Evolutionary conservation across 2,113 vertebrate species (phyloP), one percentile per base, ranked within the genome.

Genomic region (Salminus brasiliensis): DNA sequence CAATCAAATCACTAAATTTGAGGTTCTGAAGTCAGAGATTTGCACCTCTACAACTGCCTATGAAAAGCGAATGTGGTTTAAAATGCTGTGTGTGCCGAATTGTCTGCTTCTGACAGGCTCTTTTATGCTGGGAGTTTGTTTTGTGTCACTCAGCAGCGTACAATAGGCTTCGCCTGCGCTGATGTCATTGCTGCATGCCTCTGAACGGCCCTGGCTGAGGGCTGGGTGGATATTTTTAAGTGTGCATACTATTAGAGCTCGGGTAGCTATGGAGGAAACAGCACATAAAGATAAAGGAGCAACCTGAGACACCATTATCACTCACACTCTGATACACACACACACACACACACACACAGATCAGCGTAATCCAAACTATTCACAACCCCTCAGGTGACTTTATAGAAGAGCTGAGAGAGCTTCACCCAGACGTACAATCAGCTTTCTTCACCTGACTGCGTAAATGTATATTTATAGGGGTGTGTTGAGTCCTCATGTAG

Each of bases 151-250:
- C 85, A 81, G 86, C 86, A 86, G 90, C 13, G 85, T 84, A 93
- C 92, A 92, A 89, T 87, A 80, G 84, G 88, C 88, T 90, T 94
- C 88, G 93, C 93, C 93, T 94, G 90, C 85, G 88, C 86, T 90
- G 89, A 91, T 93, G 94, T 93, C 87, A 94, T 92, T 90, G 89
- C 86, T 91, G 85, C 79, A 84, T 89, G 89, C 80, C 87, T 82
- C 83, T 9, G 86, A 87, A 66, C 52, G 10, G 73, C 39, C 36
- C 16, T 18, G 18, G 8, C 29, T 12, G 34, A 60, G 47, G 13
- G 25, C 39, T n/a, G 32, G 34, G 52, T 36, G 55, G 62, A 47
- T 34, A 36, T 49, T 45, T 62, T 70, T 69, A 78, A 62, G 55
- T 76, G 57, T 45, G 34, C 66, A 65, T 70, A 60, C 43, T 49